Base-by-base conservation (phyloP, 2,797 vertebrate genomes). In the Sebastes diaconus region DNA sequence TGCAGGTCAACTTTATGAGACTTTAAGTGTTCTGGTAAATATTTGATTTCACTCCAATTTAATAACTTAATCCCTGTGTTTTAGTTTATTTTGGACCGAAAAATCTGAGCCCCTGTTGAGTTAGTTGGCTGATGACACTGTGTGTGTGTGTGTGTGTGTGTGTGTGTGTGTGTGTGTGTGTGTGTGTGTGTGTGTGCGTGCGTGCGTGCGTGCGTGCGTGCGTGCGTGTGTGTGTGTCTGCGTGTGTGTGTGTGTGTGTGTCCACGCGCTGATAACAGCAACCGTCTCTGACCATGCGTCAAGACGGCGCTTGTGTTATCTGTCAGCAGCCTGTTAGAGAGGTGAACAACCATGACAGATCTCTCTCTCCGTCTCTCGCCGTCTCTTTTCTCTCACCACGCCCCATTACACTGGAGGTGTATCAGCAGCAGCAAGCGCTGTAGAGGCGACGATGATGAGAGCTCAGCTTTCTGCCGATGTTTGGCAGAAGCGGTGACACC, bases 241-340 rank as follows among this genome's bases (percentile, higher is more conserved):
- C 68, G 34, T 29, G 55, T 58, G 54, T 61, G 65, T 57, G 22
- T 60, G 55, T 39, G 13, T n/a, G 73, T 77, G 55, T 60, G 69
- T 60, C 4, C 32, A 42, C 1, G 3, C 5, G 20, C 68, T 65
- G 73, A 84, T 91, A 87, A 90, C 84, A 77, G 72, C 75, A 87
- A 60, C 75, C 29, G 6, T 86, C 88, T 84, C 80, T 79, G 75
- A 86, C 67, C 79, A 82, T 85, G 88, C 73, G 5, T 86, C 79
- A 71, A 50, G 68, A 68, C 76, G 22, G 34, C 46, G 22, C 88
- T 85, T 84, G 85, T 86, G 85, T 91, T 88, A 78, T 91, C 90
- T 92, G 90, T 94, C 93, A 91, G 86, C 90, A 85, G 87, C 90
- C 90, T 70, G 85, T 93, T 93, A 86, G 77, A 52, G 67, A 86